Percentiles rank a stretch among this genome's conserved stretches.
phyloP scores from a whole-genome alignment of 2,797 vertebrate genomes.

The Moxostoma hubbsi region DNA sequence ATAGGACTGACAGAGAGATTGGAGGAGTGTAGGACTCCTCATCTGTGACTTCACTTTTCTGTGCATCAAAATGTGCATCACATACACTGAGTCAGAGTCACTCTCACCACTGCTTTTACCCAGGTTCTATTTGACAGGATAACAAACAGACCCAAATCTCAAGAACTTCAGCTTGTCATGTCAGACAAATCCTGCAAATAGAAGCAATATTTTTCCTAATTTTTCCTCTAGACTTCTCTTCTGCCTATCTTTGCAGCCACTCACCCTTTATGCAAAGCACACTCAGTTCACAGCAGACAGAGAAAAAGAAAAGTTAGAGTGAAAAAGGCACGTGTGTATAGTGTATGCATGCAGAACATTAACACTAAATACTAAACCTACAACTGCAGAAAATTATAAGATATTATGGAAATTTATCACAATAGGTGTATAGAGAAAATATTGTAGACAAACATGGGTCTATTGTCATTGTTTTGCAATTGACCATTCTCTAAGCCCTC shows the following conservation, averaged over 20 bases:
- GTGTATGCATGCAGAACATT: background rate
- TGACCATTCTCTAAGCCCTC: background rate
- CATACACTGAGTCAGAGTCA: conserved; percentile 9
- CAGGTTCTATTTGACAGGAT: background rate
- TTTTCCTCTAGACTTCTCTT: background rate
- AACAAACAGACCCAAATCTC: conserved; percentile 1
- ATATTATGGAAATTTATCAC: no score
- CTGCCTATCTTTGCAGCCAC: background rate
- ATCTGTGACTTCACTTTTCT: conserved; percentile 9
- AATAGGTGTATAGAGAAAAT: background rate
- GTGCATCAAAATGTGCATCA: conserved; percentile 32
- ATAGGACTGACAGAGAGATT: no score
- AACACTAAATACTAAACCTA: background rate
- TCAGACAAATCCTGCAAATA: conserved; percentile 5
- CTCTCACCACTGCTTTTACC: background rate
- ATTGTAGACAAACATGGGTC: background rate
- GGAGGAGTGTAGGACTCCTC: conserved; percentile 13
- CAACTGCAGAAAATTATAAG: no score
- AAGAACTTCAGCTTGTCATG: background rate
- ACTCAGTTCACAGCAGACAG: background rate
- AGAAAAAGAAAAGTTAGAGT: no score
- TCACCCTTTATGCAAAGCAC: background rate
- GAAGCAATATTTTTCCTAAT: background rate
- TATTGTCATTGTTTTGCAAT: background rate
- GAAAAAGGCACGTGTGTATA: background rate